These are phyloP conservation scores for Neogobius melanostomus DNA, from an alignment of 2,113 vertebrate genomes.

Conservation along the genomic window DNA sequence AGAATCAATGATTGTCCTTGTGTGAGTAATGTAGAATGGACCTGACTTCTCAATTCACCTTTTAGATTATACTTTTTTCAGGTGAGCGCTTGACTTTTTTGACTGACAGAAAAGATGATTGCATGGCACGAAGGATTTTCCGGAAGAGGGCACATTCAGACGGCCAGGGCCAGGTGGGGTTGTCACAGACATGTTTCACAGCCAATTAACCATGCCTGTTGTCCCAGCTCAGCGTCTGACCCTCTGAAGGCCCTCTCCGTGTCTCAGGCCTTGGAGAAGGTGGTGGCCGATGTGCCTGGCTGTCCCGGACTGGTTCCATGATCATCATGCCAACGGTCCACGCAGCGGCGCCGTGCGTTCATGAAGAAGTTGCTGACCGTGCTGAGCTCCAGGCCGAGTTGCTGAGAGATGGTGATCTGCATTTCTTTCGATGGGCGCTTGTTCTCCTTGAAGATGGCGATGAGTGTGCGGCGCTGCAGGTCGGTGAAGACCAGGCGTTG, in stretches of 20 bases:
- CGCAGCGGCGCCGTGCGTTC: conserved; percentile 96
- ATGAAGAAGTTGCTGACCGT: conserved; percentile 99
- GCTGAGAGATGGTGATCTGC: conserved; percentile 98
- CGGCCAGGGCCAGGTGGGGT: conserved; percentile 43
- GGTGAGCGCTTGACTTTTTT: conserved; percentile 64
- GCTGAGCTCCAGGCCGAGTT: conserved; percentile 95
- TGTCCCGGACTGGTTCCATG: conserved; percentile 84
- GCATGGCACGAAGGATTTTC: conserved; percentile 74
- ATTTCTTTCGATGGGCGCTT: conserved; percentile 97
- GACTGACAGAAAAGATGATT: conserved; percentile 70
- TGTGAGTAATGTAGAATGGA: conserved; percentile 65
- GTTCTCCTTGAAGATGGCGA: conserved; percentile 99
- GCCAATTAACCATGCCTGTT: conserved; percentile 36
- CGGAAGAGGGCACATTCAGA: conserved; percentile 60
- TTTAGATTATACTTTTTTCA: conserved; percentile 60
- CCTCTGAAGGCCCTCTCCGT: conserved; percentile 43
- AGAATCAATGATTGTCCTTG: conserved; percentile 72
- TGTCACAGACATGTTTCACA: conserved; percentile 48
- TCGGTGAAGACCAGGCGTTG: conserved; percentile 98
- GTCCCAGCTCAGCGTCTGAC: conserved; percentile 44
- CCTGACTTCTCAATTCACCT: conserved; percentile 66
- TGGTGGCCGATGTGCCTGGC: conserved; percentile 84
- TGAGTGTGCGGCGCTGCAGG: conserved; percentile 96
- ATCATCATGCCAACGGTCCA: conserved; percentile 96
- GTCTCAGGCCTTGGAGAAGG: conserved; percentile 98